Evolutionary conservation across 2,888 invertebrate species (phyloP), one percentile per base, ranked within the genome.

Genomic region (Cancer borealis): DNA sequence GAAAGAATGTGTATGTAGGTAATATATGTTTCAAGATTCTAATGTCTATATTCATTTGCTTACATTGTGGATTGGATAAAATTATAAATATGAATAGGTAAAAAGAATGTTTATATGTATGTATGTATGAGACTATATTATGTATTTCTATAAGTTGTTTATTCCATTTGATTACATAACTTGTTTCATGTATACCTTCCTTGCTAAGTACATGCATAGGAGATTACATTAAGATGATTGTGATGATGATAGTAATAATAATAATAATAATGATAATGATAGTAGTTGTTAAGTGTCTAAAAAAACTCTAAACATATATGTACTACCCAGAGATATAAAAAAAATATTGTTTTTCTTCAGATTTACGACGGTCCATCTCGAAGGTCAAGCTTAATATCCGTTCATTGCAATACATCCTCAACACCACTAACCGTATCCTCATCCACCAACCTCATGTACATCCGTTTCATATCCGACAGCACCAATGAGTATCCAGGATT

Each of bases 381-480:
- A 8, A 96, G 96, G 0, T 97, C 97, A 26, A 97, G 97, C 0
- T 96, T 96, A 47, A 96, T 98, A 92, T 97, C 97, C 30, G 97
- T 97, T 95, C 98, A 97, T 96, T 98, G 98, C 96, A 94, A 94
- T 91, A 97, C 97, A 91, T 97, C 97, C 73, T 97, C 97, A 95
- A 96, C 96, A 47, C 96, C 96, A n/a, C 96, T 96, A 12, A 96
- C 97, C 10, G 96, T 97, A 45, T 97, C 97, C 8, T 97, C 97
- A 96, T 97, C 97, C 87, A 97, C 97, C 93, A 96, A 95, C 60
- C 90, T 96, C 4, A 96, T 98, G 0, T 97, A 97, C 96, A 96
- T 98, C 79, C 97, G 98, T 96, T 98, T 98, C 96, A 98, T 98
- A 96, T 97, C 97, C 0, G 97, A 97, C 92, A 96, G 95, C n/a